Base-by-base conservation (phyloP, 1,140 invertebrate genomes). In the Diorhabda elongata region DNA sequence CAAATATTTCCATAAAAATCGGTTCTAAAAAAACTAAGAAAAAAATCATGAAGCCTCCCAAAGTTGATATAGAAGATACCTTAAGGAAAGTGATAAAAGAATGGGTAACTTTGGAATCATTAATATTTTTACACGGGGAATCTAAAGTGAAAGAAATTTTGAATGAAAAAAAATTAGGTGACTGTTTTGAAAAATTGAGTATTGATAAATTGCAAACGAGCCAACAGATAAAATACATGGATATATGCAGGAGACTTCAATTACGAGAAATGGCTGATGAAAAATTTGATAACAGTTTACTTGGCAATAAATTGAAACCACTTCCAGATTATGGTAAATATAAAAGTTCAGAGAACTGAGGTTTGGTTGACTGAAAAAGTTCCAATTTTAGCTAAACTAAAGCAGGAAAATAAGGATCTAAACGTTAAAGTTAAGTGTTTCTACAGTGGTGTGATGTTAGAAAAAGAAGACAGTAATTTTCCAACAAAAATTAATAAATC, bases 21-120 rank as follows among this genome's bases (percentile, higher is more conserved):
- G 45, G 41, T 45, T 66, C 60, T 56, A 63, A 57, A 71, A 69
- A 69, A 59, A 8, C 6, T 57, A 69, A 57, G 62, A 73, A 58
- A 42, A 71, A 66, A 44, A 57, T 9, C 42, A 67, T 6, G 71
- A 71, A 64, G 42, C 44, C 11, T 59, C 60, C n/a, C 2, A 83
- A 69, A 64, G n/a, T 59, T 5, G 67, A 73, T 44, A 57, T 71
- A 26, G 73, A 76, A 69, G 63, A 41, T 9, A 42, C 66, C 72
- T 81, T 87, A 47, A 84, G 85, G 76, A 84, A 84, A 76, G 83
- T 81, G 76, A 69, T 88, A 42, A 78, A 82, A 9, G 84, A 87
- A 77, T 88, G 86, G 87, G 82, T 87, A 69, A 85, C 83, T n/a
- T 71, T 87, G 26, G 86, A 88, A 64, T 84, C 85, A 3, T 76